phyloP scores from a whole-genome alignment of 2,888 invertebrate genomes.

The Leucania comma region DNA sequence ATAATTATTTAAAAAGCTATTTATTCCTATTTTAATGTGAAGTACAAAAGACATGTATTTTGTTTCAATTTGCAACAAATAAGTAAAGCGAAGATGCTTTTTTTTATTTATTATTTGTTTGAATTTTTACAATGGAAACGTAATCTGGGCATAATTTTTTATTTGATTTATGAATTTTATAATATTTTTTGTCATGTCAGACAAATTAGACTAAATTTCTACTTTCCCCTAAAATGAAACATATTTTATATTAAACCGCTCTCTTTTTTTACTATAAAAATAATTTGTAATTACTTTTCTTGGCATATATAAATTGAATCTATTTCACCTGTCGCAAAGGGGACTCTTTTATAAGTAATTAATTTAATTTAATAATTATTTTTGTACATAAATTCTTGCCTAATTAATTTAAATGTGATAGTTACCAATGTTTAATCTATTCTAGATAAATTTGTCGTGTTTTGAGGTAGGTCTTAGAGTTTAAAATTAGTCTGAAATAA shows the following conservation, averaged over 20 bases:
- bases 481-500: slow-evolving; percentile 49
- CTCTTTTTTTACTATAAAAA: slow-evolving; percentile 29
- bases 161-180: slow-evolving; percentile 5
- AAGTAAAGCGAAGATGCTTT: background rate
- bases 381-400: slow-evolving; percentile 56
- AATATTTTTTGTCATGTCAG: slow-evolving; percentile 45
- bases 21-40: slow-evolving; percentile 25
- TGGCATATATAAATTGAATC: background rate
- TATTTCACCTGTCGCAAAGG: background rate
- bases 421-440: slow-evolving; percentile 47
- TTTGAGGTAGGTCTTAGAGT: slow-evolving; percentile 45
- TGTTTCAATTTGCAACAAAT: background rate
- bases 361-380: slow-evolving; percentile 35
- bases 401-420: slow-evolving; percentile 53
- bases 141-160: background rate
- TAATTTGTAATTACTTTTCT: slow-evolving; percentile 28
- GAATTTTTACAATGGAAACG: background rate
- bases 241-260: background rate
- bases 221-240: background rate
- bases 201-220: slow-evolving; percentile 27
- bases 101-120: background rate
- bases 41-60: slow-evolving; percentile 47
- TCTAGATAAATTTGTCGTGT: slow-evolving; percentile 45
- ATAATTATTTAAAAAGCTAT: slow-evolving; percentile 18
- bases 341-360: slow-evolving; percentile 6